These are phyloP conservation scores for Bombus sibiricus DNA, from an alignment of 1,140 invertebrate genomes.

Conservation along the genomic window DNA sequence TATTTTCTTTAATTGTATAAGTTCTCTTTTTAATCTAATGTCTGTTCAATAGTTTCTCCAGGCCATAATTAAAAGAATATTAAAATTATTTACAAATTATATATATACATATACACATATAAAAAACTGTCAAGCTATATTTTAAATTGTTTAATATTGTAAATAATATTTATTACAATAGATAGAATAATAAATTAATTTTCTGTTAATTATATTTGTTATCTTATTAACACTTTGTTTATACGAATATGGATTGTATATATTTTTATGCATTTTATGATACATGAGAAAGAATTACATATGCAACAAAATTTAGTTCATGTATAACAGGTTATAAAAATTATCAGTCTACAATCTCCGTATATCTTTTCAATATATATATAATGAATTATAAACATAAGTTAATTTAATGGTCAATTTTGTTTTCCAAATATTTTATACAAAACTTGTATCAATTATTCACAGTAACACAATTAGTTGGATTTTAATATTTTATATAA, in stretches of 20 bases:
- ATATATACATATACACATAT: not conserved
- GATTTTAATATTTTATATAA: conserved; percentile 69
- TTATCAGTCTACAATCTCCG: conserved; percentile 9
- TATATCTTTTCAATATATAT: not conserved
- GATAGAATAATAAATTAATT: conserved; percentile 41
- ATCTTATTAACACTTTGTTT: conserved; percentile 5
- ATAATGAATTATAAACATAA: conserved; percentile 2
- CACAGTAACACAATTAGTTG: not conserved
- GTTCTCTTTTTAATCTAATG: not conserved
- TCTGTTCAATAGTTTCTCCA: not conserved
- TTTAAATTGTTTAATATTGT: conserved; percentile 3
- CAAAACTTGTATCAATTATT: not conserved
- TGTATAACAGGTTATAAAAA: conserved; percentile 10
- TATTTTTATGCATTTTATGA: conserved; percentile 7
- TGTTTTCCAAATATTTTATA: conserved; percentile 3
- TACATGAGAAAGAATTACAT: not conserved
- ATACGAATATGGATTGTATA: conserved; percentile 14
- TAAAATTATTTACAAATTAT: not conserved
- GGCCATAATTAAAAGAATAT: not conserved
- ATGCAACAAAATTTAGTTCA: not conserved
- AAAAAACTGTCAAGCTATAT: conserved; percentile 14
- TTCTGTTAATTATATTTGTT: not conserved
- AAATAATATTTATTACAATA: conserved; percentile 31
- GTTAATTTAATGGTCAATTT: not conserved
- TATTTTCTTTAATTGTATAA: not conserved